Evolutionary conservation across 2,113 vertebrate genomes (phyloP).

Genomic region (Mionectes macconnelli): DNA sequence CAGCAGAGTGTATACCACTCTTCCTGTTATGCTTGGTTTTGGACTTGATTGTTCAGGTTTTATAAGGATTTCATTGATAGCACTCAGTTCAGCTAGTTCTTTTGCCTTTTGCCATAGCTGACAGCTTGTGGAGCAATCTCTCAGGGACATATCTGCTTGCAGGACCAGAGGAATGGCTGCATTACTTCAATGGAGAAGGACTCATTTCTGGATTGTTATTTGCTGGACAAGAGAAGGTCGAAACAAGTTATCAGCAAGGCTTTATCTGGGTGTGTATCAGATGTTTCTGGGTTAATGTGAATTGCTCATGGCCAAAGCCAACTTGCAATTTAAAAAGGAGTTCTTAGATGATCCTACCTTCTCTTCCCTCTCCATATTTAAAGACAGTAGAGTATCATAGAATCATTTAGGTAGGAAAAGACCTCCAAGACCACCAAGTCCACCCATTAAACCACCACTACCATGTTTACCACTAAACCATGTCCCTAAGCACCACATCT

Average conservation of each 20-base stretch:
- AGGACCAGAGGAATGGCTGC: neutral
- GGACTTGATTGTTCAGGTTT: neutral
- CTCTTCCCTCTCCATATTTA: neutral
- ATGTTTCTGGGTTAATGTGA: neutral
- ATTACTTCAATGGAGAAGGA: neutral
- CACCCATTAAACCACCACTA: neutral
- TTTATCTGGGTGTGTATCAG: neutral
- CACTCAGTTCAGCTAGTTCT: neutral
- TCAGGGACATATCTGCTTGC: neutral
- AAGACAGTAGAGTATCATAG: neutral
- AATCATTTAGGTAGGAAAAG: neutral
- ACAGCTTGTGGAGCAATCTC: neutral
- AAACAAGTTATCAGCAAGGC: neutral
- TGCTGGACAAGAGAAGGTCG: neutral
- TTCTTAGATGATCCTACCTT: neutral
- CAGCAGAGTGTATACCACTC: neutral
- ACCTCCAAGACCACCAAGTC: too few species aligned
- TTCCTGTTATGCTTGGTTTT: neutral
- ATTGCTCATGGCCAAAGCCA: neutral
- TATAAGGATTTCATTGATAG: neutral
- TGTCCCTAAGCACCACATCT: neutral
- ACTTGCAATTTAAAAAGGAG: neutral
- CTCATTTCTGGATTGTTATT: neutral
- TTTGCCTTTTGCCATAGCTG: neutral
- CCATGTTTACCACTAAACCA: neutral